Conservation (phyloP, 1,140 invertebrate genomes). For the Heliconius hermathena region DNA sequence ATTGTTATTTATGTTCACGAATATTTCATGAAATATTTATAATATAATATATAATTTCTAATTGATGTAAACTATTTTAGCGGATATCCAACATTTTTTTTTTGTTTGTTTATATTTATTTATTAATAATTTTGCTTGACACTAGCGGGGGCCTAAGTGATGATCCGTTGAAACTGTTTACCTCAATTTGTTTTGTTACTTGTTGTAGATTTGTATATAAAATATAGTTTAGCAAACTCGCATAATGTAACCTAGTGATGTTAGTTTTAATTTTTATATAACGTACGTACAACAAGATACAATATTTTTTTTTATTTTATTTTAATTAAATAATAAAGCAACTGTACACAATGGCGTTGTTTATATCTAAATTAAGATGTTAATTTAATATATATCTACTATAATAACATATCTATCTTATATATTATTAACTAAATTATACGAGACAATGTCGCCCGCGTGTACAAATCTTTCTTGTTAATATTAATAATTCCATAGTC, state of each 20-base stretch:
- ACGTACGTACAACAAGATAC: conserved; percentile 24
- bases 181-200: conserved; percentile 53
- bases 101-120: conserved; percentile 23
- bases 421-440: not conserved
- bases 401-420: not conserved
- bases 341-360: conserved; percentile 5
- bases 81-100: conserved; percentile 17
- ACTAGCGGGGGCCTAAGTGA: conserved; percentile 10
- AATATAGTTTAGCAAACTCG: conserved; percentile 46
- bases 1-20: not conserved
- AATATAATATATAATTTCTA: conserved; percentile 23
- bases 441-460: not conserved
- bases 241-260: conserved; percentile 32
- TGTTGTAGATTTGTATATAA: conserved; percentile 68
- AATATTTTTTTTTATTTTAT: conserved; percentile 7
- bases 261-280: conserved; percentile 28
- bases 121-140: conserved; percentile 21
- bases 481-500: not conserved
- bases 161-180: conserved; percentile 33
- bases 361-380: not conserved
- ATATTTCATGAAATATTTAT: conserved; percentile 17
- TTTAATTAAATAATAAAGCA: not conserved
- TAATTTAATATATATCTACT: not conserved
- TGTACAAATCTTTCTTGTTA: conserved; percentile 23
- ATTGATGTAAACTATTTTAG: conserved; percentile 33